Conservation (phyloP, 1,140 invertebrate genomes). For the Eupeodes corollae region DNA sequence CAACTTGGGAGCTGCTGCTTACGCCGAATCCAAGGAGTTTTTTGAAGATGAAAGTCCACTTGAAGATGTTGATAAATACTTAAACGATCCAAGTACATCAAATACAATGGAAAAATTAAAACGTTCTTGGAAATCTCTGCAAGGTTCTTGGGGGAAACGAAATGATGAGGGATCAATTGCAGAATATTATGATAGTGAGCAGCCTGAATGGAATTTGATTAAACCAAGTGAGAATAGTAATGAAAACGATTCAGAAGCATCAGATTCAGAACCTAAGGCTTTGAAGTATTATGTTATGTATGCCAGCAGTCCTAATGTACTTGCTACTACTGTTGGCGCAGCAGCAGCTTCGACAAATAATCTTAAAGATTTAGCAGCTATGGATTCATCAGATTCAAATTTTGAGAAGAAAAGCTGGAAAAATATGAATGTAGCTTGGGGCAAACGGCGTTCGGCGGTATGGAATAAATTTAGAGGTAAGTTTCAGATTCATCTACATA, state of each 20-base stretch:
- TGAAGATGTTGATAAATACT: too few relatives aligned
- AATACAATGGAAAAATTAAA: slow-evolving; percentile 25
- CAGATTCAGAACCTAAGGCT: slow-evolving; percentile 3
- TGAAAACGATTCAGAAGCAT: background rate
- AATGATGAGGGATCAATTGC: slow-evolving; percentile 10
- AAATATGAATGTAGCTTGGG: slow-evolving; percentile 50
- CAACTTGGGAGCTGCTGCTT: too few relatives aligned
- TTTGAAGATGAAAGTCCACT: too few relatives aligned
- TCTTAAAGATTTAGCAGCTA: slow-evolving; percentile 9
- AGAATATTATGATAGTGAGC: background rate
- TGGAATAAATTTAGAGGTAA: slow-evolving; percentile 49
- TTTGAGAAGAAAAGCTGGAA: slow-evolving; percentile 49
- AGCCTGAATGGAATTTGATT: background rate
- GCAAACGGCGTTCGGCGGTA: slow-evolving; percentile 45
- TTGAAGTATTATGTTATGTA: slow-evolving; percentile 5
- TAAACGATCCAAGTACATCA: too few relatives aligned
- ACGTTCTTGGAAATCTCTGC: slow-evolving; percentile 48
- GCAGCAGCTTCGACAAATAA: slow-evolving; percentile 5
- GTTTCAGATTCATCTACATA: background rate
- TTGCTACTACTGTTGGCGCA: background rate
- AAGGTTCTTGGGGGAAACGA: slow-evolving; percentile 51
- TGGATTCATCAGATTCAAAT: background rate
- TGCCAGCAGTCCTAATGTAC: background rate
- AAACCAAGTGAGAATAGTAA: too few relatives aligned
- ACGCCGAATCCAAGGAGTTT: too few relatives aligned